A percentile compares a stretch with the other conserved stretches of the same genome.
Evolutionary conservation across 2,113 vertebrate genomes (phyloP).

Genomic region (Bettongia penicillata): DNA sequence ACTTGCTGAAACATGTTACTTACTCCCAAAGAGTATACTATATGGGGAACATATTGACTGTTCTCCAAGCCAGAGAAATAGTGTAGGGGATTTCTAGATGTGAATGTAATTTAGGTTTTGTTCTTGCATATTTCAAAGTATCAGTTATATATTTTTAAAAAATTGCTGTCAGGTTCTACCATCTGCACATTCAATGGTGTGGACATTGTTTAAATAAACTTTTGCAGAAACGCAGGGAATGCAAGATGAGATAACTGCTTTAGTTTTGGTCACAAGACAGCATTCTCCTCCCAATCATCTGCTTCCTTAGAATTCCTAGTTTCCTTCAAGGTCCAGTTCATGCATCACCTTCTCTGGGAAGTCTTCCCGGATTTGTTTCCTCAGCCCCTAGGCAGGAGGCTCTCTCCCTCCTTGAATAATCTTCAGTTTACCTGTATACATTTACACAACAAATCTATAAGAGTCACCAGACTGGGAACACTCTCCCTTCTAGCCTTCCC

Average conservation of each 20-base stretch:
- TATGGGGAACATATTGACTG: slow-evolving; percentile 44
- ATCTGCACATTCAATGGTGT: slow-evolving; percentile 49
- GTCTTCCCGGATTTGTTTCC: not conserved
- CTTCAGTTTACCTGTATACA: not conserved
- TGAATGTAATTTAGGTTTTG: slow-evolving; percentile 19
- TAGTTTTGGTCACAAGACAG: slow-evolving; percentile 68
- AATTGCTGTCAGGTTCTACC: slow-evolving; percentile 31
- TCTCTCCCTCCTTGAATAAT: not conserved
- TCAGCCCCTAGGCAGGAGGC: not conserved
- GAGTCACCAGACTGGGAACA: not conserved
- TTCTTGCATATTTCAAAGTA: slow-evolving; percentile 44
- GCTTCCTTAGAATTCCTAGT: not conserved
- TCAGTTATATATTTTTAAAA: slow-evolving; percentile 34
- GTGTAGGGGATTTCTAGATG: not conserved
- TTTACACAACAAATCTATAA: not conserved
- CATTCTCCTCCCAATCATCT: slow-evolving; percentile 64
- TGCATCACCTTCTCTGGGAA: not conserved
- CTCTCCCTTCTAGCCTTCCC: not conserved
- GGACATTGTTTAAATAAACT: slow-evolving; percentile 57
- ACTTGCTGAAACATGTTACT: slow-evolving; percentile 26
- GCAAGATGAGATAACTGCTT: slow-evolving; percentile 49
- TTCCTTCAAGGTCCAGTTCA: not conserved
- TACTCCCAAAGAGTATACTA: slow-evolving; percentile 51
- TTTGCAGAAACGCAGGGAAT: slow-evolving; percentile 44
- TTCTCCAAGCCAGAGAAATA: slow-evolving; percentile 56